Evolutionary conservation across 1,140 invertebrate species (phyloP).

Genomic region (Drosophila repletoides): DNA sequence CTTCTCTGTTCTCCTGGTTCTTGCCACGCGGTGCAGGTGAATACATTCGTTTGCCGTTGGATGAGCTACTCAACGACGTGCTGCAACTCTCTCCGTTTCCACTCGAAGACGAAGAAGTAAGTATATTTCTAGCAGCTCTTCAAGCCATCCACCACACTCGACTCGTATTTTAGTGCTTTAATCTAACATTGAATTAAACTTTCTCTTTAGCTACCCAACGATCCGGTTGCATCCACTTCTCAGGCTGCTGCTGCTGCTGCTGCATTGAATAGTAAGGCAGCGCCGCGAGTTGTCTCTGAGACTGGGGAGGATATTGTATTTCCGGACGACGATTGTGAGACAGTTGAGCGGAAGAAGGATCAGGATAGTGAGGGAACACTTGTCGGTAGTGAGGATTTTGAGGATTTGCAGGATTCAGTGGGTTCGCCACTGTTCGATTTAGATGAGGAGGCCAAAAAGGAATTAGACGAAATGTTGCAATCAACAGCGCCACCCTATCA

Average conservation of each 20-base stretch:
- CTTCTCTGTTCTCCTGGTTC: too few relatives aligned
- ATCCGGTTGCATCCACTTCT: conserved; percentile 73
- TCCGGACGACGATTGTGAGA: conserved; percentile 3
- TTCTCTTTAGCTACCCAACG: conserved; percentile 48
- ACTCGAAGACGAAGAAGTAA: conserved; percentile 69
- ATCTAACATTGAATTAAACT: background rate
- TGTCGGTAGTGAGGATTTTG: conserved; percentile 55
- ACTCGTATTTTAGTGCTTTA: background rate
- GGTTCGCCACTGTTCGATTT: conserved; percentile 80
- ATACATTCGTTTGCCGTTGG: conserved; percentile 80
- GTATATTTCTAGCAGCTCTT: background rate
- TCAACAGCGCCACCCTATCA: conserved; percentile 73
- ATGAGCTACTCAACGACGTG: conserved; percentile 81
- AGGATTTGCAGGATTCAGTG: conserved; percentile 70
- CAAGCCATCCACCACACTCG: background rate
- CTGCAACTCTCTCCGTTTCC: conserved; percentile 72
- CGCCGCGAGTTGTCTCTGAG: conserved; percentile 42
- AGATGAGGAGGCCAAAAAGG: conserved; percentile 81
- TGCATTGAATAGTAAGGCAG: conserved; percentile 47
- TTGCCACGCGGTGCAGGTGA: conserved; percentile 68
- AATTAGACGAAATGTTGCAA: conserved; percentile 82
- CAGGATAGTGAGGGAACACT: conserved; percentile 44
- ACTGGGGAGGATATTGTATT: conserved; percentile 57
- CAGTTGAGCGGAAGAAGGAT: conserved; percentile 13
- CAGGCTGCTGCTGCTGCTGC: conserved; percentile 72